Evolutionary conservation across 2,797 vertebrate genomes (phyloP), one percentile per base, ranked within the genome.

Genomic region (Odontamblyopus rebecca): DNA sequence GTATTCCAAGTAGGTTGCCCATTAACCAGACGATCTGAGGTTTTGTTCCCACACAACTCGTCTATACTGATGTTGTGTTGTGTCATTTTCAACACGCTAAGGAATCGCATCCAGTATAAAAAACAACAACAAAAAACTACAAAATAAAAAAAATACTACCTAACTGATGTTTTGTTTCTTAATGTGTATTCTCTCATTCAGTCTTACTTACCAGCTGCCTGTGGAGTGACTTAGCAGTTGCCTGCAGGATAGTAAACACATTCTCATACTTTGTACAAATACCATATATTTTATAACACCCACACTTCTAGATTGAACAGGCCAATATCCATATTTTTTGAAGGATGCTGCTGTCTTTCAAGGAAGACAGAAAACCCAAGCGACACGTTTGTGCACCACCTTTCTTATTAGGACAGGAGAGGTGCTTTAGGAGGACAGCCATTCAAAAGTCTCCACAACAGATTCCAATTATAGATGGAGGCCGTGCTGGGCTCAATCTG

Each of bases 401-500:
- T 83, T 91, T 89, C 82, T 85, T 81, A 89, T 92, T 91, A 91
- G 73, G 78, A 83, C 80, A 75, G 82, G 77, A 84, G 82, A 78
- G 76, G 48, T 26, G 70, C 62, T 85, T 85, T 86, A 77, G 84
- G 82, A 76, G 86, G 79, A 76, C 81, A 74, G 75, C 64, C 80
- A 12, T 85, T 91, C 79, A 82, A 93, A 93, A 84, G 74, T 80
- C 85, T 91, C 91, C 93, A 86, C 93, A 94, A 93, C 85, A 93
- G 93, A 91, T 94, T 94, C 89, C 94, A 94, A 92, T 95, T 95
- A 95, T 90, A 94, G 93, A 95, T 96, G 91, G 91, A 88, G 89
- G 91, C 88, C 81, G 76, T 91, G 84, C 92, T 88, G 82, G 78
- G 86, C 89, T 94, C 91, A 91, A 89, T 94, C 88, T 90, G 80